Percentiles rank a stretch among this genome's conserved stretches.
Conservation (phyloP, 2,888 invertebrate genomes). For the Timema cristinae region DNA sequence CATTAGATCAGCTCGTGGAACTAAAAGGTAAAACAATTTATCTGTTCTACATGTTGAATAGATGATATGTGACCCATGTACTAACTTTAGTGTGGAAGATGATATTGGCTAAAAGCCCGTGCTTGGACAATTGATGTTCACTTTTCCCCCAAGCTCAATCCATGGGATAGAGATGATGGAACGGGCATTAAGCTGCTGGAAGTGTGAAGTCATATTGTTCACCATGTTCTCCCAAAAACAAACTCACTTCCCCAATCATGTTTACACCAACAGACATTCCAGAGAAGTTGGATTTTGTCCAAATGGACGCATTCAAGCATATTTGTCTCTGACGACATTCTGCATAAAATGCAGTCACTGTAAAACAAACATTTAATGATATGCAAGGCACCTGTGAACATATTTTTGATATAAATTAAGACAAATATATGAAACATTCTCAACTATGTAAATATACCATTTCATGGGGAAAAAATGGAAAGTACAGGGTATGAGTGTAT, state of each 20-base stretch:
- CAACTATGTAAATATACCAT: no score
- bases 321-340: conserved; percentile 47
- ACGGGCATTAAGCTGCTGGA: conserved; percentile 48
- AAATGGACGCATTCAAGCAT: conserved; percentile 47
- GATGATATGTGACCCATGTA: background rate
- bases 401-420: no score
- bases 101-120: conserved; percentile 44
- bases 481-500: no score
- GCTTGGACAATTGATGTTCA: conserved; percentile 43
- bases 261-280: conserved; percentile 50
- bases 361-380: conserved; percentile 20
- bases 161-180: conserved; percentile 51
- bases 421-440: no score
- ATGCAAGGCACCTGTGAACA: background rate
- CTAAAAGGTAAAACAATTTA: background rate
- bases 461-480: no score
- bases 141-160: conserved; percentile 49
- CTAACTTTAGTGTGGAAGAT: conserved; percentile 49
- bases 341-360: conserved; percentile 51
- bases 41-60: no score
- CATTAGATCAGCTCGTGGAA: no score
- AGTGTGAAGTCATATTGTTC: conserved; percentile 47
- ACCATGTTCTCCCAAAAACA: conserved; percentile 34
- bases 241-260: conserved; percentile 44
- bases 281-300: conserved; percentile 50